Conservation (phyloP, 2,113 vertebrate species). For the rabbit (Oryctolagus cuniculus) region mOryCun1.1 NC_091447.1:36678001-36678500, state of each 20-base stretch:
- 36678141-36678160: not conserved
- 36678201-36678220: not conserved
- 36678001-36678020: not conserved
- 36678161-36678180: not conserved
- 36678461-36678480: slow-evolving; percentile 82
- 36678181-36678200: slow-evolving; percentile 14
- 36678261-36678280: not conserved
- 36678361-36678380: slow-evolving; percentile 65
- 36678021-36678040: not conserved
- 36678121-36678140: not conserved
- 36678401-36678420: slow-evolving; percentile 79
- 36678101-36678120: not conserved
- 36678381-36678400: slow-evolving; percentile 67
- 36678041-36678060: not conserved
- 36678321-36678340: slow-evolving; percentile 46
- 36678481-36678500: slow-evolving; percentile 84
- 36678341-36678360: slow-evolving; percentile 11
- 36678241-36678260: slow-evolving; percentile 37
- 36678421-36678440: slow-evolving; percentile 82
- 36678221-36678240: not conserved
- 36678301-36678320: not conserved
- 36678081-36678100: not conserved
- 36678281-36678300: not conserved
- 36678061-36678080: not conserved
- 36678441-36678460: slow-evolving; percentile 82